phyloP scores from a whole-genome alignment of 2,113 vertebrate species.

The Dissostichus mawsoni region DNA sequence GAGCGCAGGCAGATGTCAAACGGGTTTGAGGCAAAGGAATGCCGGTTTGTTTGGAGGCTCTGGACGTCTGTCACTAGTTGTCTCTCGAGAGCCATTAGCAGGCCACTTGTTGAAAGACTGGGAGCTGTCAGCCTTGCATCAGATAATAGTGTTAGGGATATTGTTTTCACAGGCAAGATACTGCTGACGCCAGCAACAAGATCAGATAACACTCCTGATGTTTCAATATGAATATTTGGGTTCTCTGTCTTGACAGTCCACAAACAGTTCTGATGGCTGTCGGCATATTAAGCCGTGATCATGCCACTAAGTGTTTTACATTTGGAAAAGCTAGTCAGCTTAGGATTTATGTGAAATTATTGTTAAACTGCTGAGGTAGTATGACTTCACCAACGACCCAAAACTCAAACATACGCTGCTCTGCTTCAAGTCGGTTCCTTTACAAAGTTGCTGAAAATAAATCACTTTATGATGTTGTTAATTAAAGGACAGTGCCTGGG shows the following conservation, averaged over 20 bases:
- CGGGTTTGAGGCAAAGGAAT: conserved; percentile 75
- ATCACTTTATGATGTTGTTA: conserved; percentile 60
- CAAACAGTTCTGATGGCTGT: conserved; percentile 14
- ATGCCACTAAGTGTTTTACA: conserved; percentile 18
- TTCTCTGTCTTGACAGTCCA: conserved; percentile 30
- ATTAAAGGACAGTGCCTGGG: conserved; percentile 45
- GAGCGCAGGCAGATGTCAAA: conserved; percentile 76
- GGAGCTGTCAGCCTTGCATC: conserved; percentile 74
- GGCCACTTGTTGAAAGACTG: conserved; percentile 73
- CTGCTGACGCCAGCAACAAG: conserved; percentile 55
- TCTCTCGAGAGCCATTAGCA: conserved; percentile 75
- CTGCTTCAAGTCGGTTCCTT: conserved; percentile 48
- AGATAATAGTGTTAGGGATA: conserved; percentile 65
- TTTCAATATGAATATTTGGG: conserved; percentile 39
- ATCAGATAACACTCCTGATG: conserved; percentile 58
- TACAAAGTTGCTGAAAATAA: conserved; percentile 60
- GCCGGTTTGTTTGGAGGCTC: conserved; percentile 70
- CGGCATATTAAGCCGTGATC: not conserved
- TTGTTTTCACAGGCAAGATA: conserved; percentile 69
- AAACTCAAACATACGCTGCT: conserved; percentile 46
- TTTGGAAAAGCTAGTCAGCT: conserved; percentile 41
- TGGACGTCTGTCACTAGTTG: conserved; percentile 70
- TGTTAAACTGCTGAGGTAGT: conserved; percentile 47
- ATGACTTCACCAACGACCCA: conserved; percentile 66
- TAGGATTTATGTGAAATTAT: conserved; percentile 42